phyloP scores from a whole-genome alignment of 1,140 invertebrate genomes.

The Drosophila ficusphila region DNA sequence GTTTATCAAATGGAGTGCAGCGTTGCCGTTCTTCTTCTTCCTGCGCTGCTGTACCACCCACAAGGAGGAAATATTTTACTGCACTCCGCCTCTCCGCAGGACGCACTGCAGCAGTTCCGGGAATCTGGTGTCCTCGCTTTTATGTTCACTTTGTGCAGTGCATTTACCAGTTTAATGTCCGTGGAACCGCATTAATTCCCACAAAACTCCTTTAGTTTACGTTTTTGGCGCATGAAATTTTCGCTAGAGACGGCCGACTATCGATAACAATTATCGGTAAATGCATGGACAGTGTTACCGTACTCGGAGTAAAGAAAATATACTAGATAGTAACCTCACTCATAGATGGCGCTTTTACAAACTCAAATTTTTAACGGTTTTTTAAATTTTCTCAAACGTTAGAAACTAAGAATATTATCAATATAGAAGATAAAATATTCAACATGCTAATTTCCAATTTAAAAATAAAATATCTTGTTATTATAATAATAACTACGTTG shows the following conservation, averaged over 20 bases:
- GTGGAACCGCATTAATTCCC: slow-evolving; percentile 2
- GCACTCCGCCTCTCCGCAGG: background rate
- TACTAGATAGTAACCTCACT: background rate
- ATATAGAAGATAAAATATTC: too few species aligned
- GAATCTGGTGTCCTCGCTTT: background rate
- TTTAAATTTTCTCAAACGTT: too few species aligned
- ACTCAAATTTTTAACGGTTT: too few species aligned
- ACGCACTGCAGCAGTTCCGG: background rate
- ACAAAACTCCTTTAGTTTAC: slow-evolving; percentile 36
- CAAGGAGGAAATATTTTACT: background rate
- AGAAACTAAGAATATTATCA: too few species aligned
- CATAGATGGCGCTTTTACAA: background rate
- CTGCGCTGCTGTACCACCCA: slow-evolving; percentile 8
- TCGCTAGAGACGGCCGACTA: slow-evolving; percentile 20
- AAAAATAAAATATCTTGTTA: background rate
- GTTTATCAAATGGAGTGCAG: slow-evolving; percentile 14
- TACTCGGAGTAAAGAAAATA: too few species aligned
- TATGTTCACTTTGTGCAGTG: too few species aligned
- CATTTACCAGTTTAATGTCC: background rate
- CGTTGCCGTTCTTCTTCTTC: slow-evolving; percentile 36
- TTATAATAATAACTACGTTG: too few species aligned
- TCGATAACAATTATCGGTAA: background rate
- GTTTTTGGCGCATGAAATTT: slow-evolving; percentile 54
- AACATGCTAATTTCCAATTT: too few species aligned
- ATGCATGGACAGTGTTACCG: too few species aligned